Percentiles rank a stretch among this genome's conserved stretches.
These are phyloP conservation scores for Chironomus tentans DNA, from an alignment of 2,888 invertebrate genomes.

Conservation along the genomic window DNA sequence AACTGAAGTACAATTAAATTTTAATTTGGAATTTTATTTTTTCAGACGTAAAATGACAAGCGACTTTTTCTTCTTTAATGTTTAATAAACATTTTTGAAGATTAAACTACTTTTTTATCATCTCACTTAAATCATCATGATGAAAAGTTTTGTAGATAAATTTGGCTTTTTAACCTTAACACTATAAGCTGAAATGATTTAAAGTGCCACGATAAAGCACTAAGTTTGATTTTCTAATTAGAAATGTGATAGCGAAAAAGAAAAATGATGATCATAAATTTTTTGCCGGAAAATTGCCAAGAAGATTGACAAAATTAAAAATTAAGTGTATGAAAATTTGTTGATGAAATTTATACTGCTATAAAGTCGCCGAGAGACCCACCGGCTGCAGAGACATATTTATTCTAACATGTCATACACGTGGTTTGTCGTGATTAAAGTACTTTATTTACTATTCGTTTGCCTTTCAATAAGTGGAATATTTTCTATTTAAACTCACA, in stretches of 20 bases:
- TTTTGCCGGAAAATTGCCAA: not conserved
- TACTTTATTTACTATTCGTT: not conserved
- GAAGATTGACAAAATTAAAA: not conserved
- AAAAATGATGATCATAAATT: not conserved
- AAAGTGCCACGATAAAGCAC: too few relatives aligned
- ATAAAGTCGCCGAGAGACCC: not conserved
- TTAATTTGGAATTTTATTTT: too few relatives aligned
- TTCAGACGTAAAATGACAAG: too few relatives aligned
- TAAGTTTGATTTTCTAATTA: not conserved
- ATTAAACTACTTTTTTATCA: too few relatives aligned
- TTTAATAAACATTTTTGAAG: too few relatives aligned
- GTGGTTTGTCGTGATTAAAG: not conserved
- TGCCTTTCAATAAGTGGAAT: not conserved
- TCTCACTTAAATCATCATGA: too few relatives aligned
- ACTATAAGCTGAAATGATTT: too few relatives aligned
- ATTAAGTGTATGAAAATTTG: too few relatives aligned
- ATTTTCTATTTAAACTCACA: not conserved
- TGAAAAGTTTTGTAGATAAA: too few relatives aligned
- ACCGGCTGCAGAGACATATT: not conserved
- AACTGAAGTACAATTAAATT: too few relatives aligned
- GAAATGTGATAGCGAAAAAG: not conserved
- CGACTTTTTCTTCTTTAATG: too few relatives aligned
- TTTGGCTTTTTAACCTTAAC: too few relatives aligned
- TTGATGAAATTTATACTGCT: not conserved
- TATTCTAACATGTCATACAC: not conserved